phyloP scores from a whole-genome alignment of 2,888 invertebrate species.

The Nebria brevicollis region DNA sequence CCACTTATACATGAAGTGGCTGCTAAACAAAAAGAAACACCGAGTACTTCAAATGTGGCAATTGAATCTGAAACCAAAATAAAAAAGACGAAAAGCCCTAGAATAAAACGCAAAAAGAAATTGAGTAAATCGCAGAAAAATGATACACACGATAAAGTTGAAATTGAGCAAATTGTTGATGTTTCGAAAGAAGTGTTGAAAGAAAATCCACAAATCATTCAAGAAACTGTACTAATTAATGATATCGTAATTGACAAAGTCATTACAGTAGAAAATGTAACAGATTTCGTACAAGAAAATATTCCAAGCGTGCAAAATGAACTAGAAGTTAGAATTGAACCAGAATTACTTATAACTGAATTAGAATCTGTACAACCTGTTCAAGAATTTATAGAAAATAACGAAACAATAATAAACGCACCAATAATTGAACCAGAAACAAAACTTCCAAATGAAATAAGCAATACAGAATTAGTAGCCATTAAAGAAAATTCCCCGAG shows the following conservation, averaged over 20 bases:
- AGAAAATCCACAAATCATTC: conserved; percentile 16
- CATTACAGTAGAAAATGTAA: background rate
- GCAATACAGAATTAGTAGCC: background rate
- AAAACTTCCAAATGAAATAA: background rate
- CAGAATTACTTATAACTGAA: background rate
- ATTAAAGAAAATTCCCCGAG: background rate
- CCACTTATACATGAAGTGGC: background rate
- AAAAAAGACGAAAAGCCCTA: conserved; percentile 38
- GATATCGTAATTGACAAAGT: no score
- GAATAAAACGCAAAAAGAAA: conserved; percentile 47
- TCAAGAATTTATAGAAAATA: background rate
- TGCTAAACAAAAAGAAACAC: background rate
- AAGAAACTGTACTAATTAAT: conserved; percentile 48
- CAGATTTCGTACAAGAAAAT: background rate
- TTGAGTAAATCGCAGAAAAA: conserved; percentile 48
- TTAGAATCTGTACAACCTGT: background rate
- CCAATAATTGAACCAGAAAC: background rate
- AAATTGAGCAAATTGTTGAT: conserved; percentile 48
- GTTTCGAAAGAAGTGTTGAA: background rate
- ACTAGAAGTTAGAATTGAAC: background rate
- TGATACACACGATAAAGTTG: conserved; percentile 48
- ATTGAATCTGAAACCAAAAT: conserved; percentile 8
- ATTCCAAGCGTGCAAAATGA: background rate
- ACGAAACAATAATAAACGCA: background rate
- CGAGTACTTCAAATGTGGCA: conserved; percentile 33